phyloP scores from a whole-genome alignment of 2,797 vertebrate genomes.

The Mallotus villosus region DNA sequence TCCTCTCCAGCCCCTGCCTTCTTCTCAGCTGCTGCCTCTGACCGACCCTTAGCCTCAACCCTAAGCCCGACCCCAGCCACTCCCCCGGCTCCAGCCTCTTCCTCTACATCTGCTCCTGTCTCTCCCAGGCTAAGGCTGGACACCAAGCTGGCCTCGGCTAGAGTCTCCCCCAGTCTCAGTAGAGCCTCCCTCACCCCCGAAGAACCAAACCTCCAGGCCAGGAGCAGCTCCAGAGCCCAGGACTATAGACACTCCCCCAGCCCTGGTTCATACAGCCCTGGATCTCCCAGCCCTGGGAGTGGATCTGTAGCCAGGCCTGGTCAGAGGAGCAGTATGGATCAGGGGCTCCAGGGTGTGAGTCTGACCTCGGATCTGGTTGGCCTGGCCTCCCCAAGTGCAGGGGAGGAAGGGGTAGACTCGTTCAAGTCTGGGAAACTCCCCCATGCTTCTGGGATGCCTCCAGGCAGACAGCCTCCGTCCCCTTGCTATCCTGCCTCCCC shows the following conservation, averaged over 20 bases:
- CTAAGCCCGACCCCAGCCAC: too few species aligned
- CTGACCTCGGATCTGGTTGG: neutral
- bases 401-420: neutral
- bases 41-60: too few species aligned
- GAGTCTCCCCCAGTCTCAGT: neutral
- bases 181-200: slow-evolving; percentile 3
- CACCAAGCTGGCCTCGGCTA: neutral
- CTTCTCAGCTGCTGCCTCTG: neutral
- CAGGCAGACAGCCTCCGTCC: slow-evolving; percentile 5
- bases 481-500: neutral
- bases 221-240: too few species aligned
- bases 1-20: neutral
- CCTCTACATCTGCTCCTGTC: neutral
- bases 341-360: neutral
- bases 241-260: too few species aligned
- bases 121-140: neutral
- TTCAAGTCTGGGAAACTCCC: neutral
- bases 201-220: slow-evolving; percentile 9
- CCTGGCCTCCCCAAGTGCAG: neutral
- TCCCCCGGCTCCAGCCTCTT: too few species aligned
- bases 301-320: too few species aligned
- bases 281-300: too few species aligned
- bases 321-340: neutral
- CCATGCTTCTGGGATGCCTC: neutral
- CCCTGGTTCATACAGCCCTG: too few species aligned